Conservation (phyloP, 2,888 invertebrate species). For the Cephus sareptanus region DNA sequence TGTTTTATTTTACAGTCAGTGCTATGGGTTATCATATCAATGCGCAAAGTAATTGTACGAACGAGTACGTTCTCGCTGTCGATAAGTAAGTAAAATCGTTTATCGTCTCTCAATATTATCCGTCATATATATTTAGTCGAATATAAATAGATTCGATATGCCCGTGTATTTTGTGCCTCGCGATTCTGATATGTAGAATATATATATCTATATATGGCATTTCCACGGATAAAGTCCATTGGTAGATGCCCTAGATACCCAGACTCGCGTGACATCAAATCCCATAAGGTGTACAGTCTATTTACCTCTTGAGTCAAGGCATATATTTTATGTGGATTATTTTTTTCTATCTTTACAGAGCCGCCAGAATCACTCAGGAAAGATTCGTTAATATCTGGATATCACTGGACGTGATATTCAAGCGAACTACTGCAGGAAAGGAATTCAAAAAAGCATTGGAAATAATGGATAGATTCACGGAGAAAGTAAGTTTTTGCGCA, state of each 20-base stretch:
- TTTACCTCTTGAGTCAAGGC: too few relatives aligned
- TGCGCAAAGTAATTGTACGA: slow-evolving; percentile 58
- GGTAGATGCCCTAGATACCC: too few relatives aligned
- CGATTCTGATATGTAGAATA: too few relatives aligned
- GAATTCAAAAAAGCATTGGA: slow-evolving; percentile 65
- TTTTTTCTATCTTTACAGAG: slow-evolving; percentile 41
- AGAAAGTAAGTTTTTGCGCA: slow-evolving; percentile 57
- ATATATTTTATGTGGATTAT: not conserved
- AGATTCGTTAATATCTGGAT: slow-evolving; percentile 68
- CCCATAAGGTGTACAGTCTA: too few relatives aligned
- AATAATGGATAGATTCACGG: slow-evolving; percentile 69
- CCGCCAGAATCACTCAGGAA: slow-evolving; percentile 59
- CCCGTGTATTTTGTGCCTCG: too few relatives aligned
- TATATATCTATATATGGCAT: too few relatives aligned
- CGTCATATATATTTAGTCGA: not conserved
- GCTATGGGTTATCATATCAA: slow-evolving; percentile 65
- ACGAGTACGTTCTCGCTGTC: slow-evolving; percentile 63
- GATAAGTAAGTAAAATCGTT: slow-evolving; percentile 52
- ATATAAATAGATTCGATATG: too few relatives aligned
- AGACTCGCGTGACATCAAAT: too few relatives aligned
- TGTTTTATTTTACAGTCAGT: slow-evolving; percentile 51
- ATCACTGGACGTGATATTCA: slow-evolving; percentile 68
- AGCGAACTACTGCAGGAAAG: slow-evolving; percentile 63
- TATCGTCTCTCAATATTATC: not conserved
- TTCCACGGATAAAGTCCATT: too few relatives aligned